Base-by-base conservation (phyloP, 2,888 invertebrate genomes). In the Drosophila parthenogenetica region DNA sequence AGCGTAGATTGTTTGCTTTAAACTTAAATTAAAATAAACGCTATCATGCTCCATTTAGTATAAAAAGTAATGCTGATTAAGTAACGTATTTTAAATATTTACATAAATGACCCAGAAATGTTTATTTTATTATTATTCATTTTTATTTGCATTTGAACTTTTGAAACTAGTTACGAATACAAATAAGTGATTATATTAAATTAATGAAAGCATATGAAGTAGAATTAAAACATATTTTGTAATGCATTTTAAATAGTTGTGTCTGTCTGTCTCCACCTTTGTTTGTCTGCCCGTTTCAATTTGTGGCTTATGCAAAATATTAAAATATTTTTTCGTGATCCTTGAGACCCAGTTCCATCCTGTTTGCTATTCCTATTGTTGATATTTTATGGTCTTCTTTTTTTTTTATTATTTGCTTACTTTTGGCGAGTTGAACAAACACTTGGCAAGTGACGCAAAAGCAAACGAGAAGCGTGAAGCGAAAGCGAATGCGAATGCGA, bases 381-480 rank as follows among this genome's bases (percentile, higher is more conserved):
- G 39, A 16, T 37, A 17, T 51, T 39, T 29, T 29, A 29, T 29
- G 29, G 29, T 29, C 29, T 5, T 29, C 29, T 8, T 29, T 25
- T 25, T 25, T 25, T 61, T 40, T 45, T 53, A 48, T 58, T 77
- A 57, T 72, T 69, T 69, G 67, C 81, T 76, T 67, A 67, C 79
- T 78, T 78, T 78, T 73, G 81, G 77, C 69, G 70, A 89, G 75
- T 83, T 89, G 70, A 70, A 71, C 69, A 83, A 88, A 89, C 87
- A 87, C 84, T 87, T 87, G 87, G 51, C 70, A 83, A 89, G 84
- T 86, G 89, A 80, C 80, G 83, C 72, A 82, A 83, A 62, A 43
- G 65, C 66, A 64, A 22, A n/a, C 19, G 22, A 42, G 13, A 16
- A 14, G 50, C 25, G 10, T 8, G 42, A 35, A 35, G 35, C 35